Evolutionary conservation across 2,113 vertebrate genomes (phyloP).

Genomic region (Callaeas wilsoni): DNA sequence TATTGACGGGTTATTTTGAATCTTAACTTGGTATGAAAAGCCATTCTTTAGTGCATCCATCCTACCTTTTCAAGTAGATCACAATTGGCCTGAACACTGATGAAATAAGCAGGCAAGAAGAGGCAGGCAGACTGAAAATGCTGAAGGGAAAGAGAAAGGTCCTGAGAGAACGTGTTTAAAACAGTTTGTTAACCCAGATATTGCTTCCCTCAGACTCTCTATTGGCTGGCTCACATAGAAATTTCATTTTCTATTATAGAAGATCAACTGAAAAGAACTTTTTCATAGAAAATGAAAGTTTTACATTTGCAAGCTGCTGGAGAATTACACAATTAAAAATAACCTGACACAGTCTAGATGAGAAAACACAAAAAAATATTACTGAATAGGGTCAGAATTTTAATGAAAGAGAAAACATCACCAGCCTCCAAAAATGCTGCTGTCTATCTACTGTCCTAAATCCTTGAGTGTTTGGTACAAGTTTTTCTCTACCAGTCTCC

Average conservation of each 20-base stretch:
- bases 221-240: constrained; percentile 19
- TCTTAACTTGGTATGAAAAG: background rate
- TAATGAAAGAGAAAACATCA: background rate
- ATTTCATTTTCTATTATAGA: constrained; percentile 52
- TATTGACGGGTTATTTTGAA: background rate
- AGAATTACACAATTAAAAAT: constrained; percentile 41
- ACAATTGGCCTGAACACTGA: background rate
- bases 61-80: background rate
- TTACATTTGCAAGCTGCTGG: background rate
- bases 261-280: constrained; percentile 29
- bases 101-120: background rate
- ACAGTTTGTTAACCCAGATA: constrained; percentile 30
- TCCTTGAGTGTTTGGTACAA: background rate
- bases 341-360: background rate
- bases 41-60: background rate
- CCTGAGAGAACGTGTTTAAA: background rate
- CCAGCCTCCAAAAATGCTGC: background rate
- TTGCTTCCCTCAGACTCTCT: background rate
- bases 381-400: background rate
- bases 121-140: background rate
- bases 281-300: constrained; percentile 39
- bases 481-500: background rate
- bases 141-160: background rate
- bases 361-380: background rate
- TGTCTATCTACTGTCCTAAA: background rate